phyloP scores from a whole-genome alignment of 2,113 vertebrate genomes.

The Platichthys flesus region DNA sequence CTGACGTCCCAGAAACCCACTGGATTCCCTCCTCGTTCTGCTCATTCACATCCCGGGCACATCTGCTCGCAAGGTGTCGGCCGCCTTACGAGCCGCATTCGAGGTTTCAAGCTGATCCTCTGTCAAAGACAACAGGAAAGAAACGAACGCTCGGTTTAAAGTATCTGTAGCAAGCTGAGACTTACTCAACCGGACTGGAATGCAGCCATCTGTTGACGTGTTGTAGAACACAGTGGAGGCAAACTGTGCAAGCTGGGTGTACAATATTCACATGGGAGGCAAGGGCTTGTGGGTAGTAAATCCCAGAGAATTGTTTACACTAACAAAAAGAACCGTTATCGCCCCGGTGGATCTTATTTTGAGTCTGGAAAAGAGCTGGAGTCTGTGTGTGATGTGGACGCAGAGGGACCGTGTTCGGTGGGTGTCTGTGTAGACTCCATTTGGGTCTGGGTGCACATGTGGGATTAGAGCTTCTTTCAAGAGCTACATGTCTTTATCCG shows the following conservation, averaged over 20 bases:
- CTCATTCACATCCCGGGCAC: slow-evolving; percentile 32
- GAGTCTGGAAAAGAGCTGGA: slow-evolving; percentile 7
- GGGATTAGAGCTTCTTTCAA: slow-evolving; percentile 32
- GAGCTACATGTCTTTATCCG: background rate
- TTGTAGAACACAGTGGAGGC: slow-evolving; percentile 21
- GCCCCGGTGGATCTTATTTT: slow-evolving; percentile 1
- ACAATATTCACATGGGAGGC: slow-evolving; percentile 36
- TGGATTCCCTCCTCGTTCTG: background rate
- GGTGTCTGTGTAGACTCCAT: slow-evolving; percentile 18
- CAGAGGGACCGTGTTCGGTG: background rate
- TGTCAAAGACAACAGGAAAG: slow-evolving; percentile 29
- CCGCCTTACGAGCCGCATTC: background rate
- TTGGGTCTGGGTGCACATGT: background rate
- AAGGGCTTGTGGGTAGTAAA: slow-evolving; percentile 42
- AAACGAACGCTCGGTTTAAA: slow-evolving; percentile 1
- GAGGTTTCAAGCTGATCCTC: slow-evolving; percentile 35
- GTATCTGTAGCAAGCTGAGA: slow-evolving; percentile 37
- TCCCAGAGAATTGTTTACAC: slow-evolving; percentile 28
- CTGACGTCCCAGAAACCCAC: slow-evolving; percentile 8
- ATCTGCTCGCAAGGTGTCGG: slow-evolving; percentile 57
- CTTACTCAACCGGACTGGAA: slow-evolving; percentile 32
- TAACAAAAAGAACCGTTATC: slow-evolving; percentile 11
- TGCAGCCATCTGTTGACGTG: slow-evolving; percentile 50
- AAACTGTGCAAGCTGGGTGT: slow-evolving; percentile 33
- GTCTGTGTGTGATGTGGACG: background rate